Evolutionary conservation across 2,797 vertebrate species (phyloP), one percentile per base, ranked within the genome.

Genomic region (Trachops cirrhosus): DNA sequence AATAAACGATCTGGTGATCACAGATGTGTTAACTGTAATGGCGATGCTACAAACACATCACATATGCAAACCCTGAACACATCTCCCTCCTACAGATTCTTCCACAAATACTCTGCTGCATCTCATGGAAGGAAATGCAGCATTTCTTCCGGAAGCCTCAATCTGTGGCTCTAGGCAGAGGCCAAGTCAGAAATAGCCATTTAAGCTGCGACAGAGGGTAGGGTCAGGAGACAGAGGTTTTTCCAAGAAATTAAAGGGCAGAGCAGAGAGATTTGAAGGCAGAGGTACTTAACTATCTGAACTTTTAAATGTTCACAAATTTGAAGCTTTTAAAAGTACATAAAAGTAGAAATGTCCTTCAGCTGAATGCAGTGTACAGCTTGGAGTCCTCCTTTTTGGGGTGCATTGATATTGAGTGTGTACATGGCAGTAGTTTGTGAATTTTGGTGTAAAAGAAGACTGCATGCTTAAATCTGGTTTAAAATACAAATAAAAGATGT

Each of bases 261-360:
- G 78, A 82, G 14, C 16, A 11, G 24, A 26, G 74, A 92, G 79
- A 95, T 75, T 46, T 79, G 62, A 94, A 89, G 39, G 37, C 93
- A 93, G 64, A 97, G 41, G 50, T 86, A 39, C 88, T 94, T 94
- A 83, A 79, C 50, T 96, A 34, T 88, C 6, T 4, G 22, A 93
- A 94, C 92, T 82, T 94, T 92, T 93, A 95, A 95, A 57, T 83
- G 68, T 88, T 90, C 39, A 91, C 50, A 86, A 95, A 95, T 90
- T 68, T 97, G 54, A 96, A 93, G 68, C 32, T 86, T 89, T 95
- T 74, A 94, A 94, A 96, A 96, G 32, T 37, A 78, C 74, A 54
- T 91, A 86, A 96, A 97, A 95, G 96, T 96, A 96, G 92, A 91
- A 84, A 94, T 83, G 82, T 52, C 93, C 86, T 97, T 96, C 94